Conservation (phyloP, 2,797 vertebrate species). For the Acrocephalus scirpaceus region DNA sequence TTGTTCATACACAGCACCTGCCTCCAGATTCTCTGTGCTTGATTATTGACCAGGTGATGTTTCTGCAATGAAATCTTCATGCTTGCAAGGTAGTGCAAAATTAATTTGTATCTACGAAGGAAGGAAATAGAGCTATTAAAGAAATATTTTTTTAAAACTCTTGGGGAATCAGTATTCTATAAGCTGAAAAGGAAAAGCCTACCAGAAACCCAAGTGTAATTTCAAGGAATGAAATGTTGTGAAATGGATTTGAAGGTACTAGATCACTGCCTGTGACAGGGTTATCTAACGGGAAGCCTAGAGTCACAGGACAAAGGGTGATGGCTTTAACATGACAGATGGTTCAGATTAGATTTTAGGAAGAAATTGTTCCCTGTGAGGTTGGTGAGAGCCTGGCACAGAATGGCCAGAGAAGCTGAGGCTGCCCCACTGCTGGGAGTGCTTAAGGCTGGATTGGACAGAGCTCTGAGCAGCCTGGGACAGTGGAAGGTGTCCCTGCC, state of each 20-base stretch:
- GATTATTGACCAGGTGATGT: background rate
- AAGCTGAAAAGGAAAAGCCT: background rate
- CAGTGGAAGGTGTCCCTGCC: background rate
- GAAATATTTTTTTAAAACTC: background rate
- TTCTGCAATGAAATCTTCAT: background rate
- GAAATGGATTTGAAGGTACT: background rate
- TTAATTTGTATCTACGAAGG: slow-evolving; percentile 25
- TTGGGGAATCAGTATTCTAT: background rate
- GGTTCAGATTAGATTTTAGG: background rate
- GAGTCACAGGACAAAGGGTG: background rate
- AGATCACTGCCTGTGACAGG: background rate
- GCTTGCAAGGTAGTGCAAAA: background rate
- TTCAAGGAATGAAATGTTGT: background rate
- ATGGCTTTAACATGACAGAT: background rate
- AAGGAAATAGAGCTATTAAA: background rate
- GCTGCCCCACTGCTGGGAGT: background rate
- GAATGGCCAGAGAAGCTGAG: background rate
- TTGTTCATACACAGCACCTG: background rate
- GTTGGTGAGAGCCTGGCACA: background rate
- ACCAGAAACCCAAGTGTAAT: background rate
- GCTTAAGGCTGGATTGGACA: background rate
- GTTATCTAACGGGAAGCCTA: background rate
- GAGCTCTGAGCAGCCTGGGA: background rate
- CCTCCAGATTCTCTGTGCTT: background rate
- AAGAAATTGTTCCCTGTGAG: background rate